Percentiles rank a stretch among this genome's conserved stretches.
Evolutionary conservation across 2,888 invertebrate species (phyloP).

Genomic region (Pediacus dermestoides): DNA sequence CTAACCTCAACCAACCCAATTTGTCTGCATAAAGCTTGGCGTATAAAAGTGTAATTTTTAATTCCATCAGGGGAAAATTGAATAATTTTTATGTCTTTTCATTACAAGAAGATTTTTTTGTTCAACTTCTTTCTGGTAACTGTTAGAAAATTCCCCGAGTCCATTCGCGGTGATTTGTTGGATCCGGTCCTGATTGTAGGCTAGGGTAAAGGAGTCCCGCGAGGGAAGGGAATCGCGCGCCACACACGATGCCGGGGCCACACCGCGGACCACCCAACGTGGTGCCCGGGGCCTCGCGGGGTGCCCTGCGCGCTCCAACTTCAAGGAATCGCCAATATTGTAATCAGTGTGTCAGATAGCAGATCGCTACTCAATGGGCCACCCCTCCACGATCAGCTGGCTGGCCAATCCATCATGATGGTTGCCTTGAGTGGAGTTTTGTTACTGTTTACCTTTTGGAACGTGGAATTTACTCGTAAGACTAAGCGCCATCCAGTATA

Average conservation of each 20-base stretch:
- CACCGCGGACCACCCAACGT: conserved; percentile 49
- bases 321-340: conserved; percentile 40
- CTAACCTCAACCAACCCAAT: too few relatives aligned
- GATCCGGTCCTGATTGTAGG: conserved; percentile 5
- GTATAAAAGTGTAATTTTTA: too few relatives aligned
- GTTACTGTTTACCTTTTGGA: conserved; percentile 21
- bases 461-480: too few relatives aligned
- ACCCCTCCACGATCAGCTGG: conserved; percentile 34
- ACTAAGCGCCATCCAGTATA: too few relatives aligned
- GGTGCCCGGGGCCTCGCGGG: conserved; percentile 36
- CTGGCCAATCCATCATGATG: conserved; percentile 23
- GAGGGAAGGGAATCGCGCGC: conserved; percentile 34
- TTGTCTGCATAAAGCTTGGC: too few relatives aligned
- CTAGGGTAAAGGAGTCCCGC: conserved; percentile 21
- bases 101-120: too few relatives aligned
- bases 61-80: too few relatives aligned
- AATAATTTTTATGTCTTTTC: too few relatives aligned
- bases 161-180: too few relatives aligned
- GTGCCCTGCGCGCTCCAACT: conserved; percentile 21
- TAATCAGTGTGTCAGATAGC: conserved; percentile 38
- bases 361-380: conserved; percentile 36
- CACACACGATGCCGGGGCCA: conserved; percentile 52
- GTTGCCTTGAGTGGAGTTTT: conserved; percentile 32
- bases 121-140: too few relatives aligned
- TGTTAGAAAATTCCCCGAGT: too few relatives aligned